Percentiles rank a stretch among this genome's conserved stretches.
phyloP scores from a whole-genome alignment of 2,797 vertebrate genomes.

The Cynopterus sphinx region DNA sequence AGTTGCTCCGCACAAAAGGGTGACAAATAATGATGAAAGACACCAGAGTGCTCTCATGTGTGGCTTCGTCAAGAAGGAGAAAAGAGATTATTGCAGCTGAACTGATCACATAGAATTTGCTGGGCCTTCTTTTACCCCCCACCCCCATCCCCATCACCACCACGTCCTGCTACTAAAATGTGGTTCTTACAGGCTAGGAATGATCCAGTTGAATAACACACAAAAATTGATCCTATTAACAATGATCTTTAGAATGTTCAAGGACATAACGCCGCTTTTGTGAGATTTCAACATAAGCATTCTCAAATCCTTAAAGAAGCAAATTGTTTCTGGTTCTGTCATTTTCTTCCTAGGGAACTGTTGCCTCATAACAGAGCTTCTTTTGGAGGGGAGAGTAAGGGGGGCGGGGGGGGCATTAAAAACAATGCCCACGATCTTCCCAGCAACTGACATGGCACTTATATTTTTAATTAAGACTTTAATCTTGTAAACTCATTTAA shows the following conservation, averaged over 20 bases:
- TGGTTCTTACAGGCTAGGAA: conserved; percentile 79
- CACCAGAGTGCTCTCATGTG: conserved; percentile 90
- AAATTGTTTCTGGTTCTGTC: conserved; percentile 84
- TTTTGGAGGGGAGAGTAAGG: conserved; percentile 26
- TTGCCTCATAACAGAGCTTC: conserved; percentile 77
- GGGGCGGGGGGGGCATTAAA: conserved; percentile 67
- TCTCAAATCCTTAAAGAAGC: conserved; percentile 84
- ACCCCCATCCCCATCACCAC: conserved; percentile 76
- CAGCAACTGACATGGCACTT: conserved; percentile 83
- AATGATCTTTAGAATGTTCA: conserved; percentile 89
- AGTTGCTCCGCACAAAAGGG: conserved; percentile 88
- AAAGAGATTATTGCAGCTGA: conserved; percentile 92
- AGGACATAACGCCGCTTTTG: conserved; percentile 86
- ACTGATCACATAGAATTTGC: conserved; percentile 88
- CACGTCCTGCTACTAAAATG: conserved; percentile 75
- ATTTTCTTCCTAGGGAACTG: conserved; percentile 81
- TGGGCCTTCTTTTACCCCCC: conserved; percentile 74
- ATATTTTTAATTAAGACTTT: conserved; percentile 87
- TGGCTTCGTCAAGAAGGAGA: conserved; percentile 87
- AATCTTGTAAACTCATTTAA: conserved; percentile 86
- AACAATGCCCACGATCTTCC: conserved; percentile 82
- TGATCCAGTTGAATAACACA: conserved; percentile 79
- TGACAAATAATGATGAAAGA: conserved; percentile 91
- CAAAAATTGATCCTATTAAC: conserved; percentile 86
- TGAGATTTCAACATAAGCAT: conserved; percentile 85